Percentiles rank a stretch among this genome's conserved stretches.
These are phyloP conservation scores for Salmo trutta DNA, from an alignment of 2,797 vertebrate species.

Conservation along the genomic window DNA sequence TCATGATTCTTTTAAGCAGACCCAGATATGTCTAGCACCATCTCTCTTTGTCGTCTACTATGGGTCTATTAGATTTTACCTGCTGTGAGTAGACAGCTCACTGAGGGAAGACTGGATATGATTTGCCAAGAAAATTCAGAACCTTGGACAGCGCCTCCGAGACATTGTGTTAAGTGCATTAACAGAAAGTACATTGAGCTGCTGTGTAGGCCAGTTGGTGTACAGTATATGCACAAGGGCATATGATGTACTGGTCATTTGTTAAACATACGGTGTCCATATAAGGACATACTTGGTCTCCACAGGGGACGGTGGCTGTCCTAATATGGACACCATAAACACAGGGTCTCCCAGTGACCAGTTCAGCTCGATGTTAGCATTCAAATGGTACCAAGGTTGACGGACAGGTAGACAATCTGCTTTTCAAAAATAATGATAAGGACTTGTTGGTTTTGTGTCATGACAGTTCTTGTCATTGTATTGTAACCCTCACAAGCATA, in stretches of 20 bases:
- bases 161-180: neutral
- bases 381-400: too few relatives aligned
- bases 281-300: too few relatives aligned
- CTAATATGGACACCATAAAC: too few relatives aligned
- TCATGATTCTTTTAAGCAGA: constrained; percentile 16
- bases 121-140: constrained; percentile 17
- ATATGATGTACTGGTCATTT: neutral
- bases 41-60: neutral
- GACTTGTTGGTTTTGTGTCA: neutral
- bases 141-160: neutral
- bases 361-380: too few relatives aligned
- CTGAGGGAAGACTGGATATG: neutral
- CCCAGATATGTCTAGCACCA: neutral
- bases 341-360: too few relatives aligned
- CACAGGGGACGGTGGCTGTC: too few relatives aligned
- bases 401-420: too few relatives aligned
- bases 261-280: too few relatives aligned
- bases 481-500: neutral
- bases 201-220: neutral
- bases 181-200: too few relatives aligned
- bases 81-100: constrained; percentile 9
- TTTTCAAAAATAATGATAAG: too few relatives aligned
- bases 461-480: neutral
- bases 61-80: constrained; percentile 18
- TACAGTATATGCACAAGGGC: neutral